Evolutionary conservation across 2,888 invertebrate genomes (phyloP), one percentile per base, ranked within the genome.

Genomic region (Tridacna gigas): DNA sequence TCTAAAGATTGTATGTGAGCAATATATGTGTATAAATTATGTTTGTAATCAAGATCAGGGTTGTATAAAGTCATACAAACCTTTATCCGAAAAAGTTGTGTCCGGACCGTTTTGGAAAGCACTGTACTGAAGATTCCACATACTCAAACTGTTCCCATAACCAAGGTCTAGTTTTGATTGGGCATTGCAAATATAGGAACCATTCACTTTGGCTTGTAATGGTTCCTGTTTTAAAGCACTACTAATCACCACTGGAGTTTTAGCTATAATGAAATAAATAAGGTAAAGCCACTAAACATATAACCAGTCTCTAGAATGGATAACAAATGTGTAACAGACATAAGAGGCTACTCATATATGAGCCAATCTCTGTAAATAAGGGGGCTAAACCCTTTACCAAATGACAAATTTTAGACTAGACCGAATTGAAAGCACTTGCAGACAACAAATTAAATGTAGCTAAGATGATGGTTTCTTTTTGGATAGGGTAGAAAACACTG

Each of bases 41-140:
- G 9, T n/a, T n/a, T 9, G 4, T 4, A 20, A 60, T 60, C 60
- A 18, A 20, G 60, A 20, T 4, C 60, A 2, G 4, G n/a, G n/a
- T 60, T 60, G n/a, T 9, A 60, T 20, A 60, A 20, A 9, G 65
- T 12, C 15, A 20, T 47, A 26, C 71, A 45, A 51, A 71, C 71
- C 71, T 25, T 47, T 71, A 51, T 51, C 37, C 0, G 71, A 51
- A 25, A 71, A 71, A n/a, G 71, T 51, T 15, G 15, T 51, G 51
- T 71, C 13, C 7, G 48, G 51, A 25, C 47, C 51, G 2, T 0
- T 1, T 51, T 71, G 51, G 25, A 71, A 71, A 9, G 71, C 71
- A 9, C 0, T 51, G n/a, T 71, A 71, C 20, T 71, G 71, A 15
- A 71, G 47, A 20, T 71, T 51, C 22, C 51, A 47, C 22, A 51